Evolutionary conservation across 2,113 vertebrate species (phyloP).

Genomic region (Mirza zaza): DNA sequence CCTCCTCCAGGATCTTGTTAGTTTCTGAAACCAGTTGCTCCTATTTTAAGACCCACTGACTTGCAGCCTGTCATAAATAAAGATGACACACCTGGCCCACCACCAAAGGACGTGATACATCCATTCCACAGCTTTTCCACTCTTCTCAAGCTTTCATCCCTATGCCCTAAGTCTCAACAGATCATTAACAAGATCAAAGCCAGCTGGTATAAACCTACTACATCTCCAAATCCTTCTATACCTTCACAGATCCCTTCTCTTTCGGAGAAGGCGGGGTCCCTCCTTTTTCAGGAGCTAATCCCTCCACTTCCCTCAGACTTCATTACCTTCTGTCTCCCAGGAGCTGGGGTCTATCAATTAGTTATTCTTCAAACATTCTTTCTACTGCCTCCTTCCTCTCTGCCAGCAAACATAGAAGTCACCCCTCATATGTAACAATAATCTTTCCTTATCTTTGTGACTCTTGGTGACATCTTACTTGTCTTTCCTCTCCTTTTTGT

Average conservation of each 20-base stretch:
- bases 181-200: conserved; percentile 68
- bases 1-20: conserved; percentile 21
- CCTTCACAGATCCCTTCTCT: neutral
- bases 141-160: conserved; percentile 56
- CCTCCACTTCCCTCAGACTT: neutral
- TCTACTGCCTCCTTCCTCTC: neutral
- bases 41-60: conserved; percentile 67
- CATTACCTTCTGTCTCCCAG: neutral
- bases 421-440: neutral
- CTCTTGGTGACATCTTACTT: neutral
- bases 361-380: neutral
- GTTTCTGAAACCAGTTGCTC: conserved; percentile 55
- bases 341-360: neutral
- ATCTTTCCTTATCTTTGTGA: neutral
- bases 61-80: conserved; percentile 57
- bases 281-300: neutral
- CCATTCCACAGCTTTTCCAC: conserved; percentile 57
- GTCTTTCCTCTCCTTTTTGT: neutral
- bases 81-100: conserved; percentile 64
- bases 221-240: conserved; percentile 46
- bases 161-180: neutral
- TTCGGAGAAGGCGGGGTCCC: neutral
- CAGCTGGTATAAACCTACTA: neutral
- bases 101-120: conserved; percentile 50
- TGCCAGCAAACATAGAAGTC: neutral